Percentiles rank a stretch among this genome's conserved stretches.
phyloP scores from a whole-genome alignment of 2,797 vertebrate genomes.

The Rhinoraja longicauda region DNA sequence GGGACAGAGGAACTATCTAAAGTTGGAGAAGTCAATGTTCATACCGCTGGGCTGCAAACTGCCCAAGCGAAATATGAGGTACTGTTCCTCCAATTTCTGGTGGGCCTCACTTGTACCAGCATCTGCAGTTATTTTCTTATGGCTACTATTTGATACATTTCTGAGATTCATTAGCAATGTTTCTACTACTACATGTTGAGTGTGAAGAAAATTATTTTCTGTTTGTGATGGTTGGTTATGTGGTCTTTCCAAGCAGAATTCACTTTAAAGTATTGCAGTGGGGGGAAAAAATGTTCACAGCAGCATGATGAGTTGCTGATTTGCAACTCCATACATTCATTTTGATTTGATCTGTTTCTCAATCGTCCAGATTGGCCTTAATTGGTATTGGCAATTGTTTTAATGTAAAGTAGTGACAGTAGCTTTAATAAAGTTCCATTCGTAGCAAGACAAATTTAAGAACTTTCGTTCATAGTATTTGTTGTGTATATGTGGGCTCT shows the following conservation, averaged over 20 bases:
- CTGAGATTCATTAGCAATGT: background rate
- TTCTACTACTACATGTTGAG: background rate
- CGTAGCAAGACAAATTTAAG: background rate
- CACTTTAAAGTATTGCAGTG: background rate
- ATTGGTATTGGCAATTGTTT: background rate
- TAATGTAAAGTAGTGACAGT: background rate
- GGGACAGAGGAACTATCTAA: too few species aligned
- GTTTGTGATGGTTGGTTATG: background rate
- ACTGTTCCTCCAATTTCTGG: too few species aligned
- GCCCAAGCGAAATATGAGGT: too few species aligned
- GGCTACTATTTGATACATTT: background rate
- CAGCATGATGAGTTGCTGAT: background rate
- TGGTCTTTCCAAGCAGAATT: background rate
- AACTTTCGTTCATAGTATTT: background rate
- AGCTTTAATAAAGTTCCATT: background rate
- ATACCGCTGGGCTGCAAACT: too few species aligned
- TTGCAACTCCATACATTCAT: background rate
- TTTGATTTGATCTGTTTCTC: background rate
- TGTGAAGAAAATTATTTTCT: constrained; percentile 6
- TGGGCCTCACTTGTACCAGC: too few species aligned
- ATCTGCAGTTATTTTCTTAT: too few species aligned
- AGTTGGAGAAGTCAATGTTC: too few species aligned
- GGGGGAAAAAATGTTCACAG: background rate
- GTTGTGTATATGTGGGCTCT: background rate
- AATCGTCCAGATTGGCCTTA: background rate